Evolutionary conservation across 2,797 vertebrate species (phyloP).

Genomic region (Sebastes elongatus): DNA sequence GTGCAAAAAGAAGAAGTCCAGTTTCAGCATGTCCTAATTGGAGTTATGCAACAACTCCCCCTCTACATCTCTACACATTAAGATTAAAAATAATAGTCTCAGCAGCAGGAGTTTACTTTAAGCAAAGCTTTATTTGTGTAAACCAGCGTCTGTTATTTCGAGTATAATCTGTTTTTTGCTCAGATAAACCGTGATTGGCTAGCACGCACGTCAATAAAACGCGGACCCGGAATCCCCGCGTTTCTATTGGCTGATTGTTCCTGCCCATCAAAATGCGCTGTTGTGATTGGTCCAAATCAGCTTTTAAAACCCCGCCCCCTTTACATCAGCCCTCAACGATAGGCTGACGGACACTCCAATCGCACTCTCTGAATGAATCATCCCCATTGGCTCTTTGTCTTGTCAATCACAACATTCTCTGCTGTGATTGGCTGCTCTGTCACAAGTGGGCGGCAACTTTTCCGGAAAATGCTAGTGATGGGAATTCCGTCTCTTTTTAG

Average conservation of each 20-base stretch:
- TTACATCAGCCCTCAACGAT: accelerated
- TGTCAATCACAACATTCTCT: neutral
- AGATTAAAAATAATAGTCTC: neutral
- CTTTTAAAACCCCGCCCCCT: neutral
- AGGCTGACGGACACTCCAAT: neutral
- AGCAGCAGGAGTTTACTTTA: accelerated
- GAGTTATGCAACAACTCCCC: slow-evolving; percentile 12
- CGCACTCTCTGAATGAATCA: accelerated
- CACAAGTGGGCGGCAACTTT: slow-evolving; percentile 15
- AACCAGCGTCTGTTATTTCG: too few relatives aligned
- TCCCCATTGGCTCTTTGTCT: neutral
- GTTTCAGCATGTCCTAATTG: neutral
- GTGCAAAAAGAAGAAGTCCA: too few relatives aligned
- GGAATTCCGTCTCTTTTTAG: too few relatives aligned
- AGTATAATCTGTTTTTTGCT: neutral
- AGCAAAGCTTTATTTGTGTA: too few relatives aligned
- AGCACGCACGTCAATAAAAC: neutral
- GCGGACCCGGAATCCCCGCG: accelerated
- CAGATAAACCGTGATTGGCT: neutral
- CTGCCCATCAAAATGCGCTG: slow-evolving; percentile 35
- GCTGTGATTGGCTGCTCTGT: slow-evolving; percentile 38
- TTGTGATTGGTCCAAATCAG: slow-evolving; percentile 51
- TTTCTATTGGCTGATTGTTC: neutral
- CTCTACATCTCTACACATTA: neutral
- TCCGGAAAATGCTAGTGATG: neutral